These are phyloP conservation scores for Orthonychiurus folsomi DNA, from an alignment of 2,888 invertebrate species.

Conservation along the genomic window DNA sequence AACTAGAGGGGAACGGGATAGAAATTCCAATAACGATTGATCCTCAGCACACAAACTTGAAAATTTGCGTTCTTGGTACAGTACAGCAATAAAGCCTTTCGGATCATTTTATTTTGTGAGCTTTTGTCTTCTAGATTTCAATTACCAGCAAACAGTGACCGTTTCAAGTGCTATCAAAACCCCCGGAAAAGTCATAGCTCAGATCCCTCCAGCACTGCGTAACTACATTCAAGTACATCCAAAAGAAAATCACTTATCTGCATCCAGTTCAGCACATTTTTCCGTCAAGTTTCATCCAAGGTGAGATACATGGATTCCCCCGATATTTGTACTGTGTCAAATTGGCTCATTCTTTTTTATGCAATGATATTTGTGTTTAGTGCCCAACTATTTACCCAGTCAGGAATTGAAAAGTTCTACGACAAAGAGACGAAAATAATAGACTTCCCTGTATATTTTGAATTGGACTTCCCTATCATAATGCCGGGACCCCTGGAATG, in stretches of 20 bases:
- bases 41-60: constrained; percentile 20
- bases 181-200: constrained; percentile 16
- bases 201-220: constrained; percentile 14
- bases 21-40: constrained; percentile 20
- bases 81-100: not conserved
- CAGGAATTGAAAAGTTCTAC: constrained; percentile 10
- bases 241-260: constrained; percentile 12
- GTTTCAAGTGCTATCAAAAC: constrained; percentile 15
- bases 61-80: constrained; percentile 23
- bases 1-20: constrained; percentile 13
- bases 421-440: constrained; percentile 19
- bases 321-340: not conserved
- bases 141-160: constrained; percentile 17
- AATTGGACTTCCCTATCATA: constrained; percentile 16
- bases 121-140: constrained; percentile 16
- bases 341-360: too few relatives aligned
- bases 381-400: constrained; percentile 4
- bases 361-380: too few relatives aligned
- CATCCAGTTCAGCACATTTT: constrained; percentile 13
- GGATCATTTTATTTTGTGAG: constrained; percentile 5
- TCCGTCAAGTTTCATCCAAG: constrained; percentile 22
- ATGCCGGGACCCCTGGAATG: constrained; percentile 16
- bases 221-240: constrained; percentile 18
- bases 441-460: constrained; percentile 25
- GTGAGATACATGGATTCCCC: constrained; percentile 13